Evolutionary conservation across 2,113 vertebrate species (phyloP).

Genomic region (Indri indri): DNA sequence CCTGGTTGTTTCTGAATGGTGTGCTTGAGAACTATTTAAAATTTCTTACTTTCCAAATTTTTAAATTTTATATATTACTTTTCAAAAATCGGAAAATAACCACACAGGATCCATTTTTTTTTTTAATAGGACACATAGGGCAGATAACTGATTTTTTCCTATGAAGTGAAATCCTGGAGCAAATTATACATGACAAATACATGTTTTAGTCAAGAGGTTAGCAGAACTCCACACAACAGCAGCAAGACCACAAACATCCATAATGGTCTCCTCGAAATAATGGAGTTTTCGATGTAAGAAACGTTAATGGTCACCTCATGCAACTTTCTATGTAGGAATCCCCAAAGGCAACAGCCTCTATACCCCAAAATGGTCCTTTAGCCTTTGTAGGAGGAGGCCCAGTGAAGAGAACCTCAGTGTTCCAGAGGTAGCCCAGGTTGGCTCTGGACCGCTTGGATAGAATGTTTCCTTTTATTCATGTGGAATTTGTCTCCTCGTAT

Average conservation of each 20-base stretch:
- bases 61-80: conserved; percentile 2
- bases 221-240: background rate
- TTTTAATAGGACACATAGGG: background rate
- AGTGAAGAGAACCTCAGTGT: background rate
- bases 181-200: background rate
- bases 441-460: background rate
- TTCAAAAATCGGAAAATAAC: conserved; percentile 25
- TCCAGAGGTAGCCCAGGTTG: background rate
- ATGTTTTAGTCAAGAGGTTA: background rate
- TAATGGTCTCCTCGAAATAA: background rate
- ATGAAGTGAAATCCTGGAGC: background rate
- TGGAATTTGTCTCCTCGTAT: background rate
- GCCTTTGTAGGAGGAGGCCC: background rate
- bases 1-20: background rate
- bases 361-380: background rate
- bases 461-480: background rate
- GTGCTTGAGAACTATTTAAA: background rate
- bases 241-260: background rate
- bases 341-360: background rate
- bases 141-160: background rate
- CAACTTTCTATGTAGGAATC: background rate
- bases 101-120: background rate
- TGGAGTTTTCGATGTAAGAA: background rate
- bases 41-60: conserved; percentile 1
- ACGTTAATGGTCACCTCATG: background rate